Conservation (phyloP, 2,888 invertebrate species). For the Stramonita haemastoma region DNA sequence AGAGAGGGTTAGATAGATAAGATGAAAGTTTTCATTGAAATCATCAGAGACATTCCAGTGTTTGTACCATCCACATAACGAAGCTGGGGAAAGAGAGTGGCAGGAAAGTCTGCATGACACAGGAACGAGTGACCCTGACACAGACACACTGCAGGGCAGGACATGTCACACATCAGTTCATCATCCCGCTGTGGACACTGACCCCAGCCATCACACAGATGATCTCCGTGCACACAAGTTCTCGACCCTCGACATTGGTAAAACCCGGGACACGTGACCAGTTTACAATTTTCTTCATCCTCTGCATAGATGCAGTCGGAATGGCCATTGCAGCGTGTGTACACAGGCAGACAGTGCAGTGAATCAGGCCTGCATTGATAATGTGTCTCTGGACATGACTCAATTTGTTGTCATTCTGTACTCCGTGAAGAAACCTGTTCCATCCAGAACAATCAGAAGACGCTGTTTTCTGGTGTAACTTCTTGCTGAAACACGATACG, state of each 20-base stretch:
- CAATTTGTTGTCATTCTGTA: neutral
- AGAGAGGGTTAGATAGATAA: neutral
- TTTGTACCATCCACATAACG: constrained; percentile 22
- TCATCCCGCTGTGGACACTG: constrained; percentile 49
- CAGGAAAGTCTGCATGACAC: neutral
- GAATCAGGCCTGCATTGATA: neutral
- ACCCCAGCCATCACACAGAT: constrained; percentile 45
- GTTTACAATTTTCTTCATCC: constrained; percentile 36
- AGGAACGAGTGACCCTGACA: constrained; percentile 25
- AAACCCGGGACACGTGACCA: constrained; percentile 36
- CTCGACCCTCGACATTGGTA: constrained; percentile 42
- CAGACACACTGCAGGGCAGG: constrained; percentile 25
- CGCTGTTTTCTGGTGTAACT: neutral
- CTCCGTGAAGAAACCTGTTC: neutral
- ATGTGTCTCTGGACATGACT: constrained; percentile 30
- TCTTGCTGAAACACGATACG: neutral
- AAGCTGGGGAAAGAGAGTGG: neutral
- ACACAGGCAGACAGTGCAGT: constrained; percentile 37
- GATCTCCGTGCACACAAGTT: constrained; percentile 41
- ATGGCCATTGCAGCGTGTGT: constrained; percentile 38
- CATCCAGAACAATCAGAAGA: neutral
- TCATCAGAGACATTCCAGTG: neutral
- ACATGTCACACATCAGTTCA: constrained; percentile 39
- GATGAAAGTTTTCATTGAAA: neutral
- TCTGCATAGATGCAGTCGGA: constrained; percentile 40